These are phyloP conservation scores for Hipposideros armiger DNA, from an alignment of 2,113 vertebrate genomes.

Conservation along the genomic window DNA sequence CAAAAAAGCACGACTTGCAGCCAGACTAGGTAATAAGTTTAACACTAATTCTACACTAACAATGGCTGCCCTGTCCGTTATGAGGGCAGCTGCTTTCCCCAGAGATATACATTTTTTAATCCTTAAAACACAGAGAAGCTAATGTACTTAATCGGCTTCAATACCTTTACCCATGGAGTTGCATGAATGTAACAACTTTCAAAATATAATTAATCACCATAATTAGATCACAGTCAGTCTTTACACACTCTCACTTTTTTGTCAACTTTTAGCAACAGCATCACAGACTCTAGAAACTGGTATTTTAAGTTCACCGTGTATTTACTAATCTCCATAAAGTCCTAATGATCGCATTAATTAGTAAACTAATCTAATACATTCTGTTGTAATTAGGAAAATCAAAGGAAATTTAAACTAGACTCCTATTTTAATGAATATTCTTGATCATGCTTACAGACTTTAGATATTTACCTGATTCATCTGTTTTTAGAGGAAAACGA, in stretches of 20 bases:
- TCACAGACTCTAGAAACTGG: constrained; percentile 13
- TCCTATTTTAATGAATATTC: constrained; percentile 47
- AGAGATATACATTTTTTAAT: not conserved
- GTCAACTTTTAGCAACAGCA: not conserved
- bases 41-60: not conserved
- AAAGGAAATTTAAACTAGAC: constrained; percentile 54
- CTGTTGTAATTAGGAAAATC: constrained; percentile 50
- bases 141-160: not conserved
- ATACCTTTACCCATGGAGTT: not conserved
- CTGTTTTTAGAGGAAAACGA: constrained; percentile 87
- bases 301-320: constrained; percentile 38
- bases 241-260: not conserved
- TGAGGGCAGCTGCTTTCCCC: not conserved
- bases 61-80: not conserved
- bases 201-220: not conserved
- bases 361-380: constrained; percentile 4
- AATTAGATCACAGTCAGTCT: not conserved
- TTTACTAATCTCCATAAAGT: constrained; percentile 20
- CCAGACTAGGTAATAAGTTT: not conserved
- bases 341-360: constrained; percentile 53
- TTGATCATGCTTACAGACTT: constrained; percentile 29
- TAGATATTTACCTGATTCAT: constrained; percentile 84
- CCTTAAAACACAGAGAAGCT: constrained; percentile 21
- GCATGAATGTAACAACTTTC: not conserved
- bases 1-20: not conserved